Base-by-base conservation (phyloP, 2,888 invertebrate species). In the Diaphora mendica region DNA sequence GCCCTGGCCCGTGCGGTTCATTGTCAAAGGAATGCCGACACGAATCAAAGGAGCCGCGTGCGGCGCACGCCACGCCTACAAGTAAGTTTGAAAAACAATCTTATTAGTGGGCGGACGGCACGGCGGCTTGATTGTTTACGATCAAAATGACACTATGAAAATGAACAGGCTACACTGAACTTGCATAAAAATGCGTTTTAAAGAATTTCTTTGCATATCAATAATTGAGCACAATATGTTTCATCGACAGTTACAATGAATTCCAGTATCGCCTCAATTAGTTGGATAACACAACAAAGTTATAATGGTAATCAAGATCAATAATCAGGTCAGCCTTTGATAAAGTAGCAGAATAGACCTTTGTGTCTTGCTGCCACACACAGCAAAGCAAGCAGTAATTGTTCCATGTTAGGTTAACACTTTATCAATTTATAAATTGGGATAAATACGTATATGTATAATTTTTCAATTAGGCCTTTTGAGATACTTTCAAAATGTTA, bases 321-420 rank as follows among this genome's bases (percentile, higher is more conserved):
- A 62, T 74, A 62, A 70, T 68, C 68, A 30, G 69, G 39, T 26
- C 55, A 51, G 51, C 51, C 64, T 71, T 42, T 33, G 65, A 78
- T 73, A 68, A 69, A 17, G 17, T 55, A 15, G 75, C 74, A 80
- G 74, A 74, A 74, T 71, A 79, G 68, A 59, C 70, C 75, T 73
- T 77, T 77, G 74, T 76, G 74, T 64, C 30, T 13, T 33, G 68
- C 44, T 64, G 64, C 59, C 74, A 77, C 78, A 83, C 87, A 82
- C 84, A n/a, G n/a, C n/a, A n/a, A n/a, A n/a, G n/a, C n/a, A 80
- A 9, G 51, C 77, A 79, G 76, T 79, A 80, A 82, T 81, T 78
- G 77, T 73, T 76, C 8, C n/a, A 80, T 88, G 88, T 82, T 84
- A 85, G 88, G 11, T 39, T 39, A 39, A 39, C 89, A 79, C 87